Evolutionary conservation across 2,113 vertebrate species (phyloP).

Genomic region (Cebus imitator): DNA sequence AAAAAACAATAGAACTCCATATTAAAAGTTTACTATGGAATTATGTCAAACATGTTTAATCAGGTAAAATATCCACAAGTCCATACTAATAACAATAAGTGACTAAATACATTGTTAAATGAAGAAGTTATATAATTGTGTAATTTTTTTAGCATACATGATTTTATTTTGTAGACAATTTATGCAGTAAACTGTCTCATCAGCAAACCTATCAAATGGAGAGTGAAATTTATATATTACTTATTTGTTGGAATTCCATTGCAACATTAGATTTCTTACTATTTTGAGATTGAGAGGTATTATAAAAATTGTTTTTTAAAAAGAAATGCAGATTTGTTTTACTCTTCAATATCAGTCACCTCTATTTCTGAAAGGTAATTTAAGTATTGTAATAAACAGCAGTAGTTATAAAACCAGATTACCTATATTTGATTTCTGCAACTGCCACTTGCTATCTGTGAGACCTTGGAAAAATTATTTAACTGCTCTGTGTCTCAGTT

Average conservation of each 20-base stretch:
- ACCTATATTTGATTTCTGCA: constrained; percentile 42
- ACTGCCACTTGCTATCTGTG: constrained; percentile 46
- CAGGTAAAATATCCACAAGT: neutral
- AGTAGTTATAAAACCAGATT: neutral
- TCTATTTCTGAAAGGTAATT: neutral
- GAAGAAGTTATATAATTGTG: neutral
- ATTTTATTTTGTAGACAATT: constrained; percentile 30
- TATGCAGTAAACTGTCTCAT: neutral
- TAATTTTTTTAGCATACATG: neutral
- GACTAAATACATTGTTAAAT: neutral
- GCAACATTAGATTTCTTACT: neutral
- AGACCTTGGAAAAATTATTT: neutral
- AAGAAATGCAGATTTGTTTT: neutral
- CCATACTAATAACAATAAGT: neutral
- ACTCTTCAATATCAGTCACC: neutral
- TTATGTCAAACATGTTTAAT: neutral
- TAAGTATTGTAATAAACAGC: neutral
- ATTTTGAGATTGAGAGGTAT: constrained; percentile 25
- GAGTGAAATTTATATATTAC: constrained; percentile 25
- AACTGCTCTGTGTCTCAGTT: constrained; percentile 37
- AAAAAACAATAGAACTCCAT: neutral
- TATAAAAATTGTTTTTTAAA: neutral
- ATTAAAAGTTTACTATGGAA: neutral
- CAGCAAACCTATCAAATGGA: neutral
- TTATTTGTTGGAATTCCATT: constrained; percentile 16